Base-by-base conservation (phyloP, 53 echinoderm and acorn worm species). In the Zoroaster sp. region DNA sequence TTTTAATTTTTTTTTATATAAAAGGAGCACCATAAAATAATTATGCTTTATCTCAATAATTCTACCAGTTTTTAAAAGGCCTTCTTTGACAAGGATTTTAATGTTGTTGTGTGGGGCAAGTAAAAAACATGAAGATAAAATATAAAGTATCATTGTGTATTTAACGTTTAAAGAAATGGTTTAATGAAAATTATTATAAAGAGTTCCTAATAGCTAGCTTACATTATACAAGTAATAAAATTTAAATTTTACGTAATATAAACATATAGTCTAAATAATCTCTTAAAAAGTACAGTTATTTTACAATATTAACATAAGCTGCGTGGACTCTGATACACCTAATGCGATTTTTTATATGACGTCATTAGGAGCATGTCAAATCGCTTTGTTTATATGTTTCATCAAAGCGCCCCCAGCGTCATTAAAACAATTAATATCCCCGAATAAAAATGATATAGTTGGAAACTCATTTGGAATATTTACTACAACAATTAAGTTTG, bases 1-100 rank as follows among this genome's bases (percentile, higher is more conserved):
- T 55, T 55, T 55, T 55, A 5, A 3, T 5, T 5, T 6, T 55
- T 20, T 55, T 5, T 85, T 71, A 47, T 85, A 85, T 28, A 85
- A 85, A 85, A 85, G 28, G 71, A 85, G 85, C 85, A 85, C 85
- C 85, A 71, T 71, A 85, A 85, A 44, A 85, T 71, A 85, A 67
- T 17, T 37, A 21, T 38, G 51, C 17, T 23, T 85, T 45, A 36
- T 47, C n/a, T 71, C 49, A 6, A 67, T 70, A 85, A 45, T 32
- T 69, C 85, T 71, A 69, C 51, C n/a, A 32, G 12, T 59, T 71
- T 69, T 45, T 25, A 40, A 85, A 85, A 85, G 70, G 85, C 85
- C 71, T 68, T 67, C 23, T 70, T 83, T 40, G 34, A 31, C 37
- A 35, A 70, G 18, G 15, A 35, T 35, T 10, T 70, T 6, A 15